Evolutionary conservation across 2,888 invertebrate species (phyloP), one percentile per base, ranked within the genome.

Genomic region (Drosophila kuntzei): DNA sequence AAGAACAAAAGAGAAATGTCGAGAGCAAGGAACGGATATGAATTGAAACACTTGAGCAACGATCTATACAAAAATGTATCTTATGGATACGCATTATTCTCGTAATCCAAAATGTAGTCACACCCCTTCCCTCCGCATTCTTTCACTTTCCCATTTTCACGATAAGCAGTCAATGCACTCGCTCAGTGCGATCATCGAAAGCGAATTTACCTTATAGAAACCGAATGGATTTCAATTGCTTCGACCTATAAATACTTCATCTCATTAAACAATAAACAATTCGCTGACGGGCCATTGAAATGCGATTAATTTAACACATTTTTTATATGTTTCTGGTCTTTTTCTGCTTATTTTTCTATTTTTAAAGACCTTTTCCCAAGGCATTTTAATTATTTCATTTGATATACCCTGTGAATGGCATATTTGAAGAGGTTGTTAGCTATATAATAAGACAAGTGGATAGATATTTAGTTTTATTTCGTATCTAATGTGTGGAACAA

Each of bases 111-210:
- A 46, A 22, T 37, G 25, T 27, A 50, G 61, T 34, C 32, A 18
- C 16, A 8, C 1, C 8, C 8, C 9, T 20, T 11, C 29, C 16
- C 20, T 5, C 8, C n/a, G 2, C 2, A 3, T 3, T 22, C 20
- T 34, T 41, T 37, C 18, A 22, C 3, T 27, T n/a, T 6, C 7
- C 12, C 9, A 37, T 16, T 44, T 22, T 2, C 12, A 18, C 71
- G 75, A 82, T 79, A 65, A 80, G 61, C 76, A 81, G 85, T 85
- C 80, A 75, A 59, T 85, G 85, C 83, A 73, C 80, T 41, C 58
- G 6, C 27, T 84, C 85, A 75, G 43, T 80, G 79, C 81, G 65
- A 75, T 55, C 61, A 60, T 51, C 62, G 67, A 65, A 43, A 71
- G 49, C 72, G 43, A 79, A 72, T 79, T 73, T 27, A 65, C 32